Evolutionary conservation across 2,113 vertebrate species (phyloP).

Genomic region (Sterna hirundo): DNA sequence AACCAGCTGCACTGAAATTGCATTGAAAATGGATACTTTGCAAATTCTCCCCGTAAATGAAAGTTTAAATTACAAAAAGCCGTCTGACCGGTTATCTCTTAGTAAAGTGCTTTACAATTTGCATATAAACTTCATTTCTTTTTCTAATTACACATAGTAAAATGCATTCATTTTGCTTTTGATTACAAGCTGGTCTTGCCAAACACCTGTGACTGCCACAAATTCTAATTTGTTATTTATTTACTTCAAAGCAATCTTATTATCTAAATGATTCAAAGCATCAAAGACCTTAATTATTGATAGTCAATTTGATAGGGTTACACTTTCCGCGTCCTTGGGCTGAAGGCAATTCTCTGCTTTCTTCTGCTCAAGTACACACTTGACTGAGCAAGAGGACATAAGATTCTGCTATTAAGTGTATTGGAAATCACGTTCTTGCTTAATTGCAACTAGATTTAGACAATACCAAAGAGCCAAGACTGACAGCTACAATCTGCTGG

Average conservation of each 20-base stretch:
- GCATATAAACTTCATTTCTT: slow-evolving; percentile 82
- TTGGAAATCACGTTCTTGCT: slow-evolving; percentile 43
- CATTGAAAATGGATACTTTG: slow-evolving; percentile 72
- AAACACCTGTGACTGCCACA: slow-evolving; percentile 84
- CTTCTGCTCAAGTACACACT: slow-evolving; percentile 52
- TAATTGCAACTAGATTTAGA: slow-evolving; percentile 48
- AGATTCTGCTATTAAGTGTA: slow-evolving; percentile 11
- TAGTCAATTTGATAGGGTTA: slow-evolving; percentile 67
- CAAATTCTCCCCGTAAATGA: slow-evolving; percentile 69
- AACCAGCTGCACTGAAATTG: slow-evolving; percentile 75
- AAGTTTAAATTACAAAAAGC: slow-evolving; percentile 77
- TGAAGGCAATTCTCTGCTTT: slow-evolving; percentile 41
- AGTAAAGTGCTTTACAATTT: slow-evolving; percentile 75
- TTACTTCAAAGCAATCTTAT: slow-evolving; percentile 83
- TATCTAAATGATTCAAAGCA: slow-evolving; percentile 75
- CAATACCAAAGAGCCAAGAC: not conserved
- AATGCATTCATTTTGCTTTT: slow-evolving; percentile 78
- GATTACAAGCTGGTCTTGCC: slow-evolving; percentile 73
- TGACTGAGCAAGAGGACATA: slow-evolving; percentile 12
- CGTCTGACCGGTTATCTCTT: slow-evolving; percentile 72
- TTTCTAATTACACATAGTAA: slow-evolving; percentile 79
- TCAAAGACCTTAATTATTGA: slow-evolving; percentile 79
- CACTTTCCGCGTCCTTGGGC: slow-evolving; percentile 62
- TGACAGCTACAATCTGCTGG: slow-evolving; percentile 3
- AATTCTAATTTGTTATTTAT: slow-evolving; percentile 82